A percentile compares a stretch with the other conserved stretches of the same genome.
phyloP scores from a whole-genome alignment of 2,113 vertebrate species.

The Gorsachius goisagi region DNA sequence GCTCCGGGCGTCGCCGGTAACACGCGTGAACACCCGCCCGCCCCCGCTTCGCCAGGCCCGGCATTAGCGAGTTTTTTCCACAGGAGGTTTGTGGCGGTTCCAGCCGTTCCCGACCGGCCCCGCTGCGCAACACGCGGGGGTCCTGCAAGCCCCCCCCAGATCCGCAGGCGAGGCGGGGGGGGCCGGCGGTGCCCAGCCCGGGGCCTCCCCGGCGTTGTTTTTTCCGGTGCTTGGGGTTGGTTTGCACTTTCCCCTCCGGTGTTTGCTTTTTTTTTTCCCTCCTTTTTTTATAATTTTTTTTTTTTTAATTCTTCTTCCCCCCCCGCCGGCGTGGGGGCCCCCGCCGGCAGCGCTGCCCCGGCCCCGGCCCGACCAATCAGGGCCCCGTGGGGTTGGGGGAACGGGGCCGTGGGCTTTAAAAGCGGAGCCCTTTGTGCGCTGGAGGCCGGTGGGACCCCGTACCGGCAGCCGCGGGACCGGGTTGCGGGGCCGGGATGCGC shows the following conservation, averaged over 20 bases:
- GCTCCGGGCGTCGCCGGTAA: background rate
- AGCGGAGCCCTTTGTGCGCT: conserved; percentile 24
- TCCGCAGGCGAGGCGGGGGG: background rate
- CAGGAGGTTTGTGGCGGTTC: background rate
- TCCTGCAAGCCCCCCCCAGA: background rate
- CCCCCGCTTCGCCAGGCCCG: no score
- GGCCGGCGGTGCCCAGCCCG: background rate
- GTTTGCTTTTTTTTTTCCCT: background rate
- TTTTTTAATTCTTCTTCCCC: background rate
- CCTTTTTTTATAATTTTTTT: background rate
- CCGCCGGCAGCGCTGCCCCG: background rate
- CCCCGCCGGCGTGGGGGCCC: background rate
- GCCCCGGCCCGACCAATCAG: conserved; percentile 47
- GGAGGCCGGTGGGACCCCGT: background rate
- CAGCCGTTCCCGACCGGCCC: background rate
- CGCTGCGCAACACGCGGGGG: background rate
- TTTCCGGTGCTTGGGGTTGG: background rate
- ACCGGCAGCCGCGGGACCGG: background rate
- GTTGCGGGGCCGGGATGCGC: background rate
- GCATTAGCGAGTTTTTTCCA: background rate
- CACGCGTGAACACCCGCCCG: background rate
- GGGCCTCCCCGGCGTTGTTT: background rate
- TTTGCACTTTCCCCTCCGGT: background rate
- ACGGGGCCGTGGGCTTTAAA: conserved; percentile 13
- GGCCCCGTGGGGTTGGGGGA: conserved; percentile 29